phyloP scores from a whole-genome alignment of 2,113 vertebrate genomes.

The Cacatua alba region DNA sequence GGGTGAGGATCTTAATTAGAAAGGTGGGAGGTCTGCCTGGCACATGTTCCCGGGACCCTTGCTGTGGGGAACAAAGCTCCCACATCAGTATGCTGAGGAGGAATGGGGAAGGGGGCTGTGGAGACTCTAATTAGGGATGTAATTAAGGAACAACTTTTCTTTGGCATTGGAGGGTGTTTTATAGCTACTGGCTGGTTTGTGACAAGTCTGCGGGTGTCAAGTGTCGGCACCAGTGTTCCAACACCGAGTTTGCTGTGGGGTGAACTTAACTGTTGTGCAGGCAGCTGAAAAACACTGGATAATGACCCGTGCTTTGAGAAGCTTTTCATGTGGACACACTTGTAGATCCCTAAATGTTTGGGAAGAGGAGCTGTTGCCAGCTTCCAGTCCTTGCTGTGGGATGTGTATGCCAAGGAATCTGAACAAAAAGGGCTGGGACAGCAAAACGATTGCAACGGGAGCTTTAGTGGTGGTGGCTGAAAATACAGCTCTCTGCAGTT shows the following conservation, averaged over 20 bases:
- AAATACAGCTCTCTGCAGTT: background rate
- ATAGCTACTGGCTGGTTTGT: background rate
- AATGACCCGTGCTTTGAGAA: background rate
- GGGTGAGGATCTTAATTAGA: constrained; percentile 30
- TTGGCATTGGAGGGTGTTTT: background rate
- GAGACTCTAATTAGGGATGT: constrained; percentile 43
- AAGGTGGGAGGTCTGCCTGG: background rate
- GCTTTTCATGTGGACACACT: background rate
- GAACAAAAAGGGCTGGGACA: background rate
- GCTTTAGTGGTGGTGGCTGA: background rate
- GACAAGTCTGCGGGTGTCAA: background rate
- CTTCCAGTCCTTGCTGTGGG: background rate
- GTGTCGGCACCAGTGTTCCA: background rate
- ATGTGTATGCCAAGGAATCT: background rate
- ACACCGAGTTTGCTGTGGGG: background rate
- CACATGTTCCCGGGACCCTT: background rate
- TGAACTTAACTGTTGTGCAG: background rate
- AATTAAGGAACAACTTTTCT: constrained; percentile 31
- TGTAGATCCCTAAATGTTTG: background rate
- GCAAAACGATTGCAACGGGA: background rate
- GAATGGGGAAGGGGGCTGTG: background rate
- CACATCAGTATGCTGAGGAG: background rate
- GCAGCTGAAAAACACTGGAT: background rate
- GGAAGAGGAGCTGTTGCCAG: background rate
- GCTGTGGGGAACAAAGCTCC: background rate